Conservation (phyloP, 2,888 invertebrate species). For the Leptopilina myrica region DNA sequence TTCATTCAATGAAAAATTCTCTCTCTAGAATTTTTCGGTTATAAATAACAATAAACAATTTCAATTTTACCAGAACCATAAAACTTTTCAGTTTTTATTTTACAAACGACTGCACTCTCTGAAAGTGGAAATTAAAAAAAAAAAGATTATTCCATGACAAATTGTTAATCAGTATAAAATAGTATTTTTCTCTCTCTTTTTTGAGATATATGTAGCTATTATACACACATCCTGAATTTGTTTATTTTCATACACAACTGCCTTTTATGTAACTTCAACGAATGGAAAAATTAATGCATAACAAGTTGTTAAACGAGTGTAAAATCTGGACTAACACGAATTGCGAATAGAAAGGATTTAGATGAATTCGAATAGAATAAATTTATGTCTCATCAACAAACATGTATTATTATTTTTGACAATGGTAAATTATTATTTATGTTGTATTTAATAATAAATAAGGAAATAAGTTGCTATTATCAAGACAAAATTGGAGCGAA, state of each 20-base stretch:
- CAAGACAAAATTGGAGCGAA: no score
- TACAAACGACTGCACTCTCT: no score
- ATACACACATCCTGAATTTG: background rate
- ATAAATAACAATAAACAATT: no score
- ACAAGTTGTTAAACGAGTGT: background rate
- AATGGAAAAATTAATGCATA: slow-evolving; percentile 9
- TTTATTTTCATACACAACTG: slow-evolving; percentile 10
- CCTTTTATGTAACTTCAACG: background rate
- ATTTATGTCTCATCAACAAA: background rate
- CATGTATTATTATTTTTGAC: background rate
- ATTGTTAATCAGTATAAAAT: background rate
- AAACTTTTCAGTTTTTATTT: no score
- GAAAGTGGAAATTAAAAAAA: no score
- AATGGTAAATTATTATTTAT: no score
- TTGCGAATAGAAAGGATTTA: background rate
- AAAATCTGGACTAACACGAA: background rate
- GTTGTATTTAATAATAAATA: no score
- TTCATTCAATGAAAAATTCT: no score
- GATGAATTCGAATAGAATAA: background rate
- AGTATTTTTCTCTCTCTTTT: background rate
- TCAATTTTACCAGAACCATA: no score
- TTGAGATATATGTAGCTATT: background rate
- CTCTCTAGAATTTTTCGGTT: no score
- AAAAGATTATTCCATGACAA: no score
- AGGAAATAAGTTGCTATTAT: no score